Base-by-base conservation (phyloP, 2,888 invertebrate genomes). In the Neoascia interrupta region DNA sequence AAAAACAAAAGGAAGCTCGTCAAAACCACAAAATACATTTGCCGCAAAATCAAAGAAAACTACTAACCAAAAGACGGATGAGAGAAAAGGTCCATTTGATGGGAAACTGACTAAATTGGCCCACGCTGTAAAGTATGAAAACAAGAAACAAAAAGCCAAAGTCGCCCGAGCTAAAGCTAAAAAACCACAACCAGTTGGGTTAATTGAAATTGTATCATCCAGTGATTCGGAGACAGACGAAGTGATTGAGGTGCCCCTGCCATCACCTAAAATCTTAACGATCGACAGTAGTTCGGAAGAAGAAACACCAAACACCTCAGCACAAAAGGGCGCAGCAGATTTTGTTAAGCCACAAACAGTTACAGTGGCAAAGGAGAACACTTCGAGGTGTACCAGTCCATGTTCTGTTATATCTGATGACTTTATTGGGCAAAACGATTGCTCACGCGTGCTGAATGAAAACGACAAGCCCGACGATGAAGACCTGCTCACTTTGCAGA, bases 401-500 rank as follows among this genome's bases (percentile, higher is more conserved):
- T 84, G 84, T 51, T 88, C 88, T 0, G 85, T 87, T 5, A 61
- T 87, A 34, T 85, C 85, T 5, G 89, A 89, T 83, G 88, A 88
- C 70, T 89, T 89, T 28, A 88, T 89, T 75, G 87, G 85, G 0
- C 86, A 86, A 39, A 84, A 82, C 13, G 89, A 89, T 68, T 85
- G 85, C 1, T 81, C 82, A 18, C 85, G 87, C 1, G 58, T 88
- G 28, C 64, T 85, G 10, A 82, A 84, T 1, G 84, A 84, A 10
- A 58, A 75, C 18, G 83, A 82, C 0, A 82, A 83, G 15, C 83
- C 85, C 1, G 85, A 86, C 5, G 88, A 88, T 61, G 86, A 87
- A 26, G 88, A 88, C 81, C 60, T 87, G 3, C 43, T 85, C 0
- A 69, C 85, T 1, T 66, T 87, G 8, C 86, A 86, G 2, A 83